These are phyloP conservation scores for Sterna hirundo DNA, from an alignment of 2,113 vertebrate genomes.

Conservation along the genomic window DNA sequence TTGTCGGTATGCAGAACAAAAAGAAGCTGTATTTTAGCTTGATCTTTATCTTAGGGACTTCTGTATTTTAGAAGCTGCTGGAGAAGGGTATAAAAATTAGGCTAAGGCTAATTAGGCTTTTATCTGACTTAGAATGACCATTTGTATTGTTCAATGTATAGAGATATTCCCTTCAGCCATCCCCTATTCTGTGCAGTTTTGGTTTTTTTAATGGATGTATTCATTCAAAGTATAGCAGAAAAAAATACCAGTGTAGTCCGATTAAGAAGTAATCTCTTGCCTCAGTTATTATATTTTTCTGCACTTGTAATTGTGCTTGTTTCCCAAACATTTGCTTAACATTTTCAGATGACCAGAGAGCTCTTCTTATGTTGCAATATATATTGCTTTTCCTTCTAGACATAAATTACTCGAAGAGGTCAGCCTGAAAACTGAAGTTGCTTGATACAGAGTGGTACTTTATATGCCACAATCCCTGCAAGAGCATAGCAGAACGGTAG, in stretches of 20 bases:
- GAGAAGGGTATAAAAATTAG: not conserved
- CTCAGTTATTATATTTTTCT: not conserved
- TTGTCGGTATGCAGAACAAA: not conserved
- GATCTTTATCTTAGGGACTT: not conserved
- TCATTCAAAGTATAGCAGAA: not conserved
- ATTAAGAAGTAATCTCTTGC: not conserved
- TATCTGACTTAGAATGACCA: not conserved
- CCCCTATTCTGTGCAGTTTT: not conserved
- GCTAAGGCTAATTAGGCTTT: no score
- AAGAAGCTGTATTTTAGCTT: not conserved
- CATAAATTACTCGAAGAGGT: not conserved
- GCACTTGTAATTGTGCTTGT: not conserved
- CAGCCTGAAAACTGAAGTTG: not conserved
- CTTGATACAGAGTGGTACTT: not conserved
- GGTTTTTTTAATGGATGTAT: not conserved
- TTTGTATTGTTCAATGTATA: not conserved
- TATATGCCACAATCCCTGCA: not conserved
- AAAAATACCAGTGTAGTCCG: not conserved
- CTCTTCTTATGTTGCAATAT: not conserved
- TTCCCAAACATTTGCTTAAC: not conserved
- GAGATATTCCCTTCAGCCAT: not conserved
- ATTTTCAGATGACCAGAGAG: not conserved
- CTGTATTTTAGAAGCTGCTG: not conserved
- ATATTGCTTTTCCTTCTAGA: not conserved
- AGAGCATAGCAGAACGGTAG: not conserved